Evolutionary conservation across 2,113 vertebrate species (phyloP).

Genomic region (Andinoacara biseriatus): DNA sequence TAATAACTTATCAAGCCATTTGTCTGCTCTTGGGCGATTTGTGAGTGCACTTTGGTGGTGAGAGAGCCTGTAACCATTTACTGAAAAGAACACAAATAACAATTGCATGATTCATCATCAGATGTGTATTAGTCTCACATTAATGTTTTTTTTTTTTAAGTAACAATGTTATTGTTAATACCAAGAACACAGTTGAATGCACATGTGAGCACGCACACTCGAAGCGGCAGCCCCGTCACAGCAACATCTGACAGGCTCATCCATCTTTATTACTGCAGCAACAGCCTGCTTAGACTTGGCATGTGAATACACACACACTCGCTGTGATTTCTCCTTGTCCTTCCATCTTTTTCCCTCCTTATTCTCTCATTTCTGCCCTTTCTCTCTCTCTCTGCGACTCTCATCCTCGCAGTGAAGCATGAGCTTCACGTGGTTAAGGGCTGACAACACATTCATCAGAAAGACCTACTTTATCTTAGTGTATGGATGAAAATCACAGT

Average conservation of each 20-base stretch:
- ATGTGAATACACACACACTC: not conserved
- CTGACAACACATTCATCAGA: conserved; percentile 53
- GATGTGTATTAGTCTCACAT: not conserved
- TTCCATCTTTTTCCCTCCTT: conserved; percentile 18
- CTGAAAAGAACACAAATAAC: not conserved
- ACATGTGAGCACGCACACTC: not conserved
- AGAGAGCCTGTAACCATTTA: no score
- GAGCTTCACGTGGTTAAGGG: conserved; percentile 11
- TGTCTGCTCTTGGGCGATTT: no score
- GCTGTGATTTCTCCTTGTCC: not conserved
- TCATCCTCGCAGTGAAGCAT: not conserved
- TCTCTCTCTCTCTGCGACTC: not conserved
- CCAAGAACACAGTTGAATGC: not conserved
- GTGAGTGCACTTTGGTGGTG: no score
- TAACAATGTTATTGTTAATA: not conserved
- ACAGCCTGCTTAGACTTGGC: conserved; percentile 27
- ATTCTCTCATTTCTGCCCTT: conserved; percentile 9
- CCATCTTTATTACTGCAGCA: conserved; percentile 71
- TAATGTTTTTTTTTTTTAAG: not conserved
- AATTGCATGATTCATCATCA: not conserved
- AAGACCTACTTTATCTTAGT: conserved; percentile 37
- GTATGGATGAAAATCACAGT: conserved; percentile 7
- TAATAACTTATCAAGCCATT: not conserved
- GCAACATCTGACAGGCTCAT: conserved; percentile 48
- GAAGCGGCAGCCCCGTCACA: conserved; percentile 40